Evolutionary conservation across 2,888 invertebrate genomes (phyloP), one percentile per base, ranked within the genome.

Genomic region (Myopa tessellatipennis): DNA sequence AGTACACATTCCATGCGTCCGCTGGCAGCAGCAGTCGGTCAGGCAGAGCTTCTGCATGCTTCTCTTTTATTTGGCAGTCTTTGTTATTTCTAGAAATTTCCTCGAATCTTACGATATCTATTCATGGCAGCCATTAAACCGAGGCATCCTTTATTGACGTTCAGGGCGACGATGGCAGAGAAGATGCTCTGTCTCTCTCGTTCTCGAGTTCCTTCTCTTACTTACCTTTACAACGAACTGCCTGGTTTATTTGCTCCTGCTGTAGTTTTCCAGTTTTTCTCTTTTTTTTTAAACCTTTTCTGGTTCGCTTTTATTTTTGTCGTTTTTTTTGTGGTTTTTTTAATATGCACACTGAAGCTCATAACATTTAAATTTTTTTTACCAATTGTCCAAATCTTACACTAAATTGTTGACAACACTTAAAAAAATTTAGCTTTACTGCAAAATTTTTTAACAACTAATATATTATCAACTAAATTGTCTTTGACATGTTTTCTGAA

Each of bases 361-460:
- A 67, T 73, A 69, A 79, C 77, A 76, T 65, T 79, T 55, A 69
- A 67, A 52, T 16, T 74, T 72, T 76, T n/a, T 74, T 76, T 76
- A 78, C 80, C 71, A 78, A 78, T 79, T 68, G 75, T 78, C 79
- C 72, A 79, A 81, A 78, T 55, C 68, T 65, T 50, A 81, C 79
- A 74, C 58, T 69, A 52, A 77, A 76, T 79, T 45, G 68, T 77
- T 78, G 70, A 79, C 80, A 78, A 79, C 79, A 81, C 80, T 79
- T 77, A 79, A 77, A 69, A 77, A 69, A 76, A 79, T 81, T 81
- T 79, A 63, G 78, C 71, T 79, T 72, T 71, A 72, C 52, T 79
- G 80, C 79, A 79, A 79, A 79, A 79, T 70, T 45, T 79, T 78
- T 74, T 77, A 75, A 78, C 79, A 77, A 79, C 74, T 78, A 78